These are phyloP conservation scores for Lepilemur ruficaudatus DNA, from an alignment of 2,797 vertebrate genomes.

Conservation along the genomic window DNA sequence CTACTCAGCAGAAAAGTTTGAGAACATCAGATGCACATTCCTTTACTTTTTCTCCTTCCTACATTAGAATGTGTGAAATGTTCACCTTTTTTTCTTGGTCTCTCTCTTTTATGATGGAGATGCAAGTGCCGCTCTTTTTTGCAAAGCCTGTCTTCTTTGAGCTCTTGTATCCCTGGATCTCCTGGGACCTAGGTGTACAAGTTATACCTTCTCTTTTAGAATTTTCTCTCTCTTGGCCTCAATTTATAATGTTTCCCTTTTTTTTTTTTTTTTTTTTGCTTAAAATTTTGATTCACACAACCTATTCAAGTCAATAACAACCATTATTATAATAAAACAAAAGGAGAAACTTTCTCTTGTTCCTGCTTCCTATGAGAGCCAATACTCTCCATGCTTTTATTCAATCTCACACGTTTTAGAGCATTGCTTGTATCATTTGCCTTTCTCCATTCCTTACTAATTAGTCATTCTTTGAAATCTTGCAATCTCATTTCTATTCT, in stretches of 20 bases:
- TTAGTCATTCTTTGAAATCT: neutral
- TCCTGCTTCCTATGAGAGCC: neutral
- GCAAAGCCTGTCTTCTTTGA: neutral
- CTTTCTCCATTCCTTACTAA: neutral
- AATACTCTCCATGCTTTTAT: neutral
- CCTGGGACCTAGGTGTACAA: neutral
- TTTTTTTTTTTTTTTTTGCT: neutral
- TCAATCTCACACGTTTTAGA: neutral
- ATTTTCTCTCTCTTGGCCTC: neutral
- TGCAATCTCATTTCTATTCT: neutral
- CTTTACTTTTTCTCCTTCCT: neutral
- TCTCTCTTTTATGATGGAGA: neutral
- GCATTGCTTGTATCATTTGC: neutral
- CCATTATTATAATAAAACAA: neutral
- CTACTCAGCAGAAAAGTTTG: neutral
- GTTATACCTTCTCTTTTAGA: neutral
- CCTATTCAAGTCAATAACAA: neutral
- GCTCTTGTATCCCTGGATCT: neutral
- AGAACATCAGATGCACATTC: neutral
- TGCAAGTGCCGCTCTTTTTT: neutral
- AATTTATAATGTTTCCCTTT: neutral
- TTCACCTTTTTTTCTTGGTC: neutral
- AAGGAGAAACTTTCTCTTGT: neutral
- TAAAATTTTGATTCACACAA: neutral
- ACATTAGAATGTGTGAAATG: neutral